Base-by-base conservation (phyloP, 2,113 vertebrate genomes). In the Oncorhynchus nerka region DNA sequence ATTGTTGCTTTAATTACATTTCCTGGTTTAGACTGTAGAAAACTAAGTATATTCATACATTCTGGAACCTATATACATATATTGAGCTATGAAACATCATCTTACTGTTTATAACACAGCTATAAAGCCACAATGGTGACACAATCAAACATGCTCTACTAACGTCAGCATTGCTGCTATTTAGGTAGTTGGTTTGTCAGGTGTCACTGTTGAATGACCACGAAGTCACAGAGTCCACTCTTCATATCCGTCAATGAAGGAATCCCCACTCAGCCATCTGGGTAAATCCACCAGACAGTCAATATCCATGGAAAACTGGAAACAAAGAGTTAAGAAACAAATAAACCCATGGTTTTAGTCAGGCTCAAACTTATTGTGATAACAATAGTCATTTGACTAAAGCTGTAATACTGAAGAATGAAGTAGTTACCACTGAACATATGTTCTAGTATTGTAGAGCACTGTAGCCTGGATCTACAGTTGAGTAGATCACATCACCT, bases 391-490 rank as follows among this genome's bases (percentile, higher is more conserved):
- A 15, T 39, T 39, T 39, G 39, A 39, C 49, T 51, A 51, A 51
- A 51, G 11, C 49, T 51, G 4, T 15, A 59, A 15, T 19, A 30
- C 24, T 19, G 19, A 28, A 20, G 7, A 61, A n/a, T 59, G 1
- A 20, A 11, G 75, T 71, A 75, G 30, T 15, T 64, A 11, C 48
- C 11, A 5, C 28, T 28, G n/a, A 11, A 16, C 16, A 4, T 9
- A 45, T 28, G 49, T 39, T 32, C 84, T 86, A 93, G 81, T 88
- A 90, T 13, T 86, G 85, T 79, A 93, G 87, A 0, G 91, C 11
- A 57, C 92, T 93, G 88, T 94, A 93, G 19, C 74, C 75, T 19
- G 82, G n/a, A 0, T 92, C 71, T 78, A 89, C 80, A 11, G 87
- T 82, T 2, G 92, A 88, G 84, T 92, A 91, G 48, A 81, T 11